Conservation (phyloP, 2,797 vertebrate species). For the Tenualosa thibaudeaui region DNA sequence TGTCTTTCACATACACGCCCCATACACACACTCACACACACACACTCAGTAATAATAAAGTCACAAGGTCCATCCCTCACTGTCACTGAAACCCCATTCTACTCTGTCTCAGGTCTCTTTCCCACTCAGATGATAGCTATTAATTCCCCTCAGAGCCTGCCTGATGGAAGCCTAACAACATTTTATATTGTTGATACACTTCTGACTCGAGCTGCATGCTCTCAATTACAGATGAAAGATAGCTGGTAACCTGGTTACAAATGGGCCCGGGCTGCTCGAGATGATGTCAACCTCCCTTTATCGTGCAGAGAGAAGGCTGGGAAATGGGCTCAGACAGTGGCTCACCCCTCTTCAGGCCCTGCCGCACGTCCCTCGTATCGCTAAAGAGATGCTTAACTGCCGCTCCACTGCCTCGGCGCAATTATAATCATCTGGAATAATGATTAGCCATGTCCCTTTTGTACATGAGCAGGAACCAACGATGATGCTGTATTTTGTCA, state of each 20-base stretch:
- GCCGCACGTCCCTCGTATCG: conserved; percentile 33
- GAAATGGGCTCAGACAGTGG: conserved; percentile 47
- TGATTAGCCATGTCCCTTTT: conserved; percentile 50
- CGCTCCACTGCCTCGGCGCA: conserved; percentile 57
- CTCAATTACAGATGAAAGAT: conserved; percentile 77
- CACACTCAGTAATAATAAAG: conserved; percentile 60
- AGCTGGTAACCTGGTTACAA: conserved; percentile 80
- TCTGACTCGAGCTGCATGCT: conserved; percentile 71
- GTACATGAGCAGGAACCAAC: conserved; percentile 36
- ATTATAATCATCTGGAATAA: conserved; percentile 61
- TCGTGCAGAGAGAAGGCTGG: conserved; percentile 66
- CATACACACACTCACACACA: background rate
- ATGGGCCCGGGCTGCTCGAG: conserved; percentile 69
- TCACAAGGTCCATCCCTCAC: conserved; percentile 67
- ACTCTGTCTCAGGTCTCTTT: conserved; percentile 61
- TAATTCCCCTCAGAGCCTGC: conserved; percentile 75
- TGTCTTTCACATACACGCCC: background rate
- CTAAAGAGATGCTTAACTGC: conserved; percentile 69
- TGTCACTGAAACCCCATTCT: conserved; percentile 62
- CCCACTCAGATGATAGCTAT: conserved; percentile 73
- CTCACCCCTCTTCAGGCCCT: conserved; percentile 38
- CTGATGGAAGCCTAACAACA: conserved; percentile 79
- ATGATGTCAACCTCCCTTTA: conserved; percentile 78
- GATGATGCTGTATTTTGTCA: conserved; percentile 32
- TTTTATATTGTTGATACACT: conserved; percentile 80